Evolutionary conservation across 1,140 invertebrate genomes (phyloP).

Genomic region (Bombus sylvicola): DNA sequence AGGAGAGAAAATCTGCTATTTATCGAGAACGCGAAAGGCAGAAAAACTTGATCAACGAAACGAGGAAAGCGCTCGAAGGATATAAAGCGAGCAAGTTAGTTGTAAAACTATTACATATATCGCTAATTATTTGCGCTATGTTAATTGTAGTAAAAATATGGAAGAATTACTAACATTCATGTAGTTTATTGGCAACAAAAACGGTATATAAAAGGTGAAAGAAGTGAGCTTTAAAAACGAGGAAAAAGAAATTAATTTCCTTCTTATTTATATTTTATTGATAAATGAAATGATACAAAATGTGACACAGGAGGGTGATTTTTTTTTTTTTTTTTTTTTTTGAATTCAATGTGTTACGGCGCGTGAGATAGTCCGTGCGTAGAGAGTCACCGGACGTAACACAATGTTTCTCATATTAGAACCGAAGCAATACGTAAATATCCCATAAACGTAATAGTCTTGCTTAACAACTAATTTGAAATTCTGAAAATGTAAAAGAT

Average conservation of each 20-base stretch:
- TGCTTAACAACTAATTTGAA: neutral
- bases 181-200: neutral
- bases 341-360: neutral
- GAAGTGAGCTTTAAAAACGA: neutral
- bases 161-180: neutral
- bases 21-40: constrained; percentile 42
- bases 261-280: neutral
- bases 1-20: constrained; percentile 19
- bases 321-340: too few species aligned
- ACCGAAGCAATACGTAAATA: neutral
- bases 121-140: neutral
- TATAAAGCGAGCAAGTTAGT: constrained; percentile 40
- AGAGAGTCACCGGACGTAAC: too few species aligned
- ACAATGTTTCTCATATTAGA: too few species aligned
- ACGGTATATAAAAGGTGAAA: neutral
- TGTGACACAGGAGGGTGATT: neutral
- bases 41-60: constrained; percentile 30
- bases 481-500: neutral
- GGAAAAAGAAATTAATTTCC: neutral
- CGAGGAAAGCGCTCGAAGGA: constrained; percentile 15
- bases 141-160: neutral
- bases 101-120: neutral
- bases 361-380: too few species aligned
- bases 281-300: neutral
- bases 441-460: neutral